Percentiles rank a stretch among this genome's conserved stretches.
Evolutionary conservation across 2,888 invertebrate species (phyloP).

Genomic region (Galerucella calmariensis): DNA sequence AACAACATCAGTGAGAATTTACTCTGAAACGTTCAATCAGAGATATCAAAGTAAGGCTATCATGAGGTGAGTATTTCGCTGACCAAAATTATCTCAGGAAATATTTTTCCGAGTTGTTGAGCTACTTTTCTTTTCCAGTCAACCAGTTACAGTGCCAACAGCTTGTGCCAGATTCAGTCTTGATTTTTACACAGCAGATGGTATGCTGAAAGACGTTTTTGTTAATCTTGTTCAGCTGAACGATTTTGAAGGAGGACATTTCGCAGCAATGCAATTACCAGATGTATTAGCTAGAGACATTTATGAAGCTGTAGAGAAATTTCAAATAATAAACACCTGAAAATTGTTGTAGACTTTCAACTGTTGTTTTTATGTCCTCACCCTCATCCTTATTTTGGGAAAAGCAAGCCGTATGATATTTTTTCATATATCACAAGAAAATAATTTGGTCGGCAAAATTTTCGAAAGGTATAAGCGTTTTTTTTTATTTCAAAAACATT

Average conservation of each 20-base stretch:
- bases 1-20: constrained; percentile 80
- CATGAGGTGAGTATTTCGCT: constrained; percentile 43
- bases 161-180: constrained; percentile 80
- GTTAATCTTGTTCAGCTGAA: constrained; percentile 71
- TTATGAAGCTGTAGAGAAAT: constrained; percentile 32
- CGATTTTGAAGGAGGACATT: constrained; percentile 53
- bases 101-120: no score
- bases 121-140: constrained; percentile 62
- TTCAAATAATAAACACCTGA: background rate
- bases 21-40: constrained; percentile 70
- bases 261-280: constrained; percentile 55
- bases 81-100: no score
- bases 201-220: constrained; percentile 71
- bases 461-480: no score
- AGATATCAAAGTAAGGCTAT: constrained; percentile 41
- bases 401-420: no score
- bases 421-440: no score
- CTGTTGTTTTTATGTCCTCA: background rate
- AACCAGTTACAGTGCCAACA: constrained; percentile 76
- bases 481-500: no score
- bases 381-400: background rate
- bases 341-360: background rate
- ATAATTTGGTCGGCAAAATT: no score
- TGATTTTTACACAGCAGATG: constrained; percentile 73
- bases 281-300: constrained; percentile 53